These are phyloP conservation scores for Lordiphosa clarofinis DNA, from an alignment of 1,140 invertebrate species.

Conservation along the genomic window DNA sequence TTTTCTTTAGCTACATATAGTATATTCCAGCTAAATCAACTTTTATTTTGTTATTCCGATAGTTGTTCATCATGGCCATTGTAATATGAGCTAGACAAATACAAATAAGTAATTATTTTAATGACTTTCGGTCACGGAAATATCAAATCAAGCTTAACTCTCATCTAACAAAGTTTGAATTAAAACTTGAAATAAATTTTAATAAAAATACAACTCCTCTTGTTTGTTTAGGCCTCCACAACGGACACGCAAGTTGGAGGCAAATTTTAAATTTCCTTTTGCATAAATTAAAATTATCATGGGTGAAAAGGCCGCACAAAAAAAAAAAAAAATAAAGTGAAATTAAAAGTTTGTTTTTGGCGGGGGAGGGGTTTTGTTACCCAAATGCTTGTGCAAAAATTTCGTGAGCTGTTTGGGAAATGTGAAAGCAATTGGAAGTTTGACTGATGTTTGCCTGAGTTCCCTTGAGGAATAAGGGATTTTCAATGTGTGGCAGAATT, in stretches of 20 bases:
- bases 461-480: too few relatives aligned
- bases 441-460: too few relatives aligned
- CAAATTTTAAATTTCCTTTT: constrained; percentile 25
- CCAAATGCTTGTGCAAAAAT: constrained; percentile 16
- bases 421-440: not conserved
- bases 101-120: constrained; percentile 37
- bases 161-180: constrained; percentile 10
- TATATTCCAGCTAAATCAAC: constrained; percentile 13
- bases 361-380: not conserved
- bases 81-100: constrained; percentile 1
- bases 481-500: too few relatives aligned
- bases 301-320: constrained; percentile 1
- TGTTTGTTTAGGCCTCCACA: constrained; percentile 15
- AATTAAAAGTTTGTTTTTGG: constrained; percentile 26
- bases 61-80: constrained; percentile 28
- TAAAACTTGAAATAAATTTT: constrained; percentile 18
- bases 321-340: constrained; percentile 15
- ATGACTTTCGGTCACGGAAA: constrained; percentile 68
- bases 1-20: not conserved
- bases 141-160: constrained; percentile 54
- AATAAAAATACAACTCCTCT: constrained; percentile 10
- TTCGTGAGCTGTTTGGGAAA: constrained; percentile 7
- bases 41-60: constrained; percentile 36
- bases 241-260: constrained; percentile 20
- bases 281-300: constrained; percentile 37